Percentiles rank a stretch among this genome's conserved stretches.
Evolutionary conservation across 2,113 vertebrate genomes (phyloP).

Genomic region (Apaloderma vittatum): DNA sequence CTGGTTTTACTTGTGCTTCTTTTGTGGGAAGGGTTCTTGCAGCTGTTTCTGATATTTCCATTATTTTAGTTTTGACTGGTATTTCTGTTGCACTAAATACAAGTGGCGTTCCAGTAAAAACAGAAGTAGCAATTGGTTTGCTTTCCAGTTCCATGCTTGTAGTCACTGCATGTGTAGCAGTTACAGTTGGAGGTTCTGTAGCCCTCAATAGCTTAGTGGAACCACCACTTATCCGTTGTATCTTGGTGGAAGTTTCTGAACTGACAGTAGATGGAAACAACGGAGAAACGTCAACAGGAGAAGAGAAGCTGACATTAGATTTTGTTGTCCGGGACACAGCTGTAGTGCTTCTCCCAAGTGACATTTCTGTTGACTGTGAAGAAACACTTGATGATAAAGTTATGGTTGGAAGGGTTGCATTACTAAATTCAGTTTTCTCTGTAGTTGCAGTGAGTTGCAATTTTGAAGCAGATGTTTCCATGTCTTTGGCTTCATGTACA

Average conservation of each 20-base stretch:
- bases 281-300: background rate
- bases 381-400: background rate
- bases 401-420: background rate
- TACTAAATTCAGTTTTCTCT: background rate
- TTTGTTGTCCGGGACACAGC: background rate
- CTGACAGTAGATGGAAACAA: background rate
- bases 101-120: background rate
- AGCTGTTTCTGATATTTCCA: constrained; percentile 38
- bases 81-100: constrained; percentile 4
- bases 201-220: background rate
- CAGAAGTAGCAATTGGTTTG: background rate
- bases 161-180: background rate
- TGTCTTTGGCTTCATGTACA: background rate
- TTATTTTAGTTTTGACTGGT: constrained; percentile 39
- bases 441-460: background rate
- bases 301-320: constrained; percentile 25
- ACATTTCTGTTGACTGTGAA: background rate
- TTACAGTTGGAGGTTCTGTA: background rate
- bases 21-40: constrained; percentile 10
- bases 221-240: background rate
- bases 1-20: constrained; percentile 52
- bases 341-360: background rate
- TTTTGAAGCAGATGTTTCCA: background rate
- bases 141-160: background rate
- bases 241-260: constrained; percentile 9